Percentiles rank a stretch among this genome's conserved stretches.
phyloP scores from a whole-genome alignment of 2,888 invertebrate genomes.

The Spodoptera littoralis region DNA sequence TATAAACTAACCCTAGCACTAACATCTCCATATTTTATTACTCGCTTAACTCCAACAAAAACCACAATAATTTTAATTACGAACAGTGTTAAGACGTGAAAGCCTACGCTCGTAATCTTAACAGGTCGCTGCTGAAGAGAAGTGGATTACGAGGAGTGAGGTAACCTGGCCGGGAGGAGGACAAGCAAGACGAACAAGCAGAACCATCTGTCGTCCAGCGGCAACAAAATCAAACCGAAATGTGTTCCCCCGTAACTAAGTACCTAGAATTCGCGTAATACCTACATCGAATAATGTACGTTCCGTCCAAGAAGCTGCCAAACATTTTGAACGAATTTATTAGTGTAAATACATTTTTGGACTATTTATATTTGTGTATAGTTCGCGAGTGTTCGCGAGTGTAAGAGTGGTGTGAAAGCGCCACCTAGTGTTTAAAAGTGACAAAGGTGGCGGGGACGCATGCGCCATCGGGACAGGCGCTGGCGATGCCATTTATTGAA shows the following conservation, averaged over 20 bases:
- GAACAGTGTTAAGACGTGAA: conserved; percentile 79
- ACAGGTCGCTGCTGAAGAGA: conserved; percentile 87
- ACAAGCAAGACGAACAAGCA: conserved; percentile 47
- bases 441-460: conserved; percentile 90
- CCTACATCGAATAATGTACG: conserved; percentile 85
- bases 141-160: conserved; percentile 82
- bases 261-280: conserved; percentile 75
- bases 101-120: conserved; percentile 80
- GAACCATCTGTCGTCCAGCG: conserved; percentile 55
- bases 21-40: conserved; percentile 16
- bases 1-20: conserved; percentile 26
- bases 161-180: conserved; percentile 78
- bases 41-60: conserved; percentile 1
- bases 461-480: conserved; percentile 90
- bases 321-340: conserved; percentile 86
- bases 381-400: conserved; percentile 74
- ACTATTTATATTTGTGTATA: conserved; percentile 72
- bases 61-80: conserved; percentile 18
- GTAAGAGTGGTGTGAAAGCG: conserved; percentile 70
- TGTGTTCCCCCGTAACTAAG: conserved; percentile 81
- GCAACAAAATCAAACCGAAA: conserved; percentile 67
- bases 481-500: conserved; percentile 98
- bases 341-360: conserved; percentile 78
- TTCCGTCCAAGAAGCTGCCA: conserved; percentile 87
- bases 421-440: conserved; percentile 82